These are phyloP conservation scores for Callipepla squamata DNA, from an alignment of 2,113 vertebrate species.

Conservation along the genomic window DNA sequence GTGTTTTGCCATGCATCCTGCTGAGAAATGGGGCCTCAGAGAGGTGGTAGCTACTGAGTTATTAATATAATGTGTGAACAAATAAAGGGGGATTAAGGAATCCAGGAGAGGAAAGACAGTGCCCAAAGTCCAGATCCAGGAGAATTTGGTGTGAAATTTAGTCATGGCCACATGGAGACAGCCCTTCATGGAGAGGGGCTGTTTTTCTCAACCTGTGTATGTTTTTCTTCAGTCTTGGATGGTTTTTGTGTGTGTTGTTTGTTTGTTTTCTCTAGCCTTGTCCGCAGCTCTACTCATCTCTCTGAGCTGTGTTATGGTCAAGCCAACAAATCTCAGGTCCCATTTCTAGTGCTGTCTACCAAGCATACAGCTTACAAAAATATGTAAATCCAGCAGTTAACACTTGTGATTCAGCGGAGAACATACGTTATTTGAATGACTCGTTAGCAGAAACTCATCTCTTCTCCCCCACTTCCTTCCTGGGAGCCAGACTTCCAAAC, in stretches of 20 bases:
- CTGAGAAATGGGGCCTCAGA: background rate
- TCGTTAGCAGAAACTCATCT: constrained; percentile 3
- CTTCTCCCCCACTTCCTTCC: background rate
- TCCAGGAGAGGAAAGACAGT: background rate
- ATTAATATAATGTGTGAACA: background rate
- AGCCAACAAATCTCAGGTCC: background rate
- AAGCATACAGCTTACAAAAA: constrained; percentile 45
- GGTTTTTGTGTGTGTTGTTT: background rate
- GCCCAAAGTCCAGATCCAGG: background rate
- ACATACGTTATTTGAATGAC: background rate
- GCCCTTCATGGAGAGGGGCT: background rate
- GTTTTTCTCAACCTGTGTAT: background rate
- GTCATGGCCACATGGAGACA: background rate
- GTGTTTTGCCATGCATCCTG: background rate
- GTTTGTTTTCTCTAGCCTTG: background rate
- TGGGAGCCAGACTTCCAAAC: background rate
- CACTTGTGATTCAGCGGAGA: constrained; percentile 18
- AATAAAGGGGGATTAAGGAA: background rate
- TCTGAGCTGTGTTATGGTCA: constrained; percentile 30
- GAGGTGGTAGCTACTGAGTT: background rate
- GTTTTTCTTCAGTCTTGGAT: background rate
- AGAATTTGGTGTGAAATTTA: background rate
- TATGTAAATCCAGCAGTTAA: constrained; percentile 35
- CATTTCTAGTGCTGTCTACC: constrained; percentile 20
- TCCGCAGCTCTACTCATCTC: background rate